A percentile compares a stretch with the other conserved stretches of the same genome.
phyloP scores from a whole-genome alignment of 92 coral and sea anemone genomes.

The Phenganax subtilis region DNA sequence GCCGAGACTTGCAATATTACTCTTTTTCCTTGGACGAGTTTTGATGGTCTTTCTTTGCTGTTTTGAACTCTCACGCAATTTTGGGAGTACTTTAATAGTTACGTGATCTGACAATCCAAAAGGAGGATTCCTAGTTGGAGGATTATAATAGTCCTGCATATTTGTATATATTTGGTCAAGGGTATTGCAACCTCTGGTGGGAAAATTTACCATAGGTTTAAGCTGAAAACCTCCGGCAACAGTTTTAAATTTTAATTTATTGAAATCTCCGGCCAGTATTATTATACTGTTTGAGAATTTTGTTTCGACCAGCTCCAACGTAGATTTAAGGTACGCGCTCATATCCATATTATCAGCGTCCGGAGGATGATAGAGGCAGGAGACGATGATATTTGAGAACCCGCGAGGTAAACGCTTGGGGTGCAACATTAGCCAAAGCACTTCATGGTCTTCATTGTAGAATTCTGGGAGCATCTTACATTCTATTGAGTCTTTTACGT shows the following conservation, averaged over 20 bases:
- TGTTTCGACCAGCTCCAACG: not conserved
- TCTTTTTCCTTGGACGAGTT: conserved; percentile 39
- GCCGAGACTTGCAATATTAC: conserved; percentile 27
- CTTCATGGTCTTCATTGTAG: conserved; percentile 13
- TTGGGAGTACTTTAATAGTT: conserved; percentile 53
- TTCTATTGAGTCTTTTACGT: conserved; percentile 36
- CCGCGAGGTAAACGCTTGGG: conserved; percentile 57
- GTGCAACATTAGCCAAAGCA: conserved; percentile 42
- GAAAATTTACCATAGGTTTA: too few species aligned
- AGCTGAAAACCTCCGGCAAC: too few species aligned
- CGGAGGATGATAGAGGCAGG: conserved; percentile 54
- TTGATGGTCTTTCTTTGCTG: too few species aligned
- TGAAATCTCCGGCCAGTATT: too few species aligned
- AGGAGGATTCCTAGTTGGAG: conserved; percentile 45
- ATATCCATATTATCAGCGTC: conserved; percentile 41
- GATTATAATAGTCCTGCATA: conserved; percentile 40
- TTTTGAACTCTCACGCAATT: too few species aligned
- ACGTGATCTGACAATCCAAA: too few species aligned
- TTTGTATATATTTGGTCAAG: too few species aligned
- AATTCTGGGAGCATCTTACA: not conserved
- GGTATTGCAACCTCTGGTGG: too few species aligned
- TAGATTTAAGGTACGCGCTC: not conserved
- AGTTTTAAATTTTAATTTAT: too few species aligned
- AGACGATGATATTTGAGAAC: conserved; percentile 54
- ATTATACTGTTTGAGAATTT: too few species aligned